These are phyloP conservation scores for Indicator maculatus DNA, from an alignment of 2,113 vertebrate species.

Conservation along the genomic window DNA sequence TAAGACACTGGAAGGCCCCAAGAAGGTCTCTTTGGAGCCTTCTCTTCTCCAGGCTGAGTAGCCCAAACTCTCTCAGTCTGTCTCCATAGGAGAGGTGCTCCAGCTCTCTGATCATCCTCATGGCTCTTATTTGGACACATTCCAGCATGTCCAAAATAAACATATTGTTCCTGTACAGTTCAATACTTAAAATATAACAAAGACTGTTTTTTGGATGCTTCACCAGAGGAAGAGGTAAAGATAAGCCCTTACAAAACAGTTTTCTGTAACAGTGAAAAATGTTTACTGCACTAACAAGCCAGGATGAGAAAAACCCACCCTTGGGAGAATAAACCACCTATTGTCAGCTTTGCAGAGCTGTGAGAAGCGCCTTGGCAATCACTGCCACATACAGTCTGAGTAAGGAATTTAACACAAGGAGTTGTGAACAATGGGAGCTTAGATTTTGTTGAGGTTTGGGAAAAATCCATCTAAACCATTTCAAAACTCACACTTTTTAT, in stretches of 20 bases:
- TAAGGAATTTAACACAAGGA: neutral
- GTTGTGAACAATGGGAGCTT: conserved; percentile 8
- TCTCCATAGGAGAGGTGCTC: no score
- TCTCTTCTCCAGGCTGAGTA: no score
- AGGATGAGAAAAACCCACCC: neutral
- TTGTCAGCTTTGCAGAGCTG: neutral
- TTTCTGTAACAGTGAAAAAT: neutral
- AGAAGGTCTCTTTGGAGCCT: no score
- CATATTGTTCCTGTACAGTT: neutral
- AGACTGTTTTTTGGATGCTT: neutral
- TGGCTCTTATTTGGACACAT: no score
- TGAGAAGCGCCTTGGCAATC: neutral
- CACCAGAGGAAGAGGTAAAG: neutral
- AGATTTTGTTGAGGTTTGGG: conserved; percentile 13
- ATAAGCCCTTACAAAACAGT: neutral
- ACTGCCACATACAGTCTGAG: neutral
- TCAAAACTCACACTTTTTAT: conserved; percentile 25
- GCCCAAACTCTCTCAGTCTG: no score
- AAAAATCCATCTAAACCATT: conserved; percentile 11
- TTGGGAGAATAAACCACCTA: neutral
- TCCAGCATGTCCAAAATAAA: neutral
- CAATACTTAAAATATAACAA: neutral
- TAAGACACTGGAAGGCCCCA: no score
- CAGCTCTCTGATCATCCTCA: no score
- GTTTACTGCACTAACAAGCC: neutral